Evolutionary conservation across 2,113 vertebrate species (phyloP).

Genomic region (Origma solitaria): DNA sequence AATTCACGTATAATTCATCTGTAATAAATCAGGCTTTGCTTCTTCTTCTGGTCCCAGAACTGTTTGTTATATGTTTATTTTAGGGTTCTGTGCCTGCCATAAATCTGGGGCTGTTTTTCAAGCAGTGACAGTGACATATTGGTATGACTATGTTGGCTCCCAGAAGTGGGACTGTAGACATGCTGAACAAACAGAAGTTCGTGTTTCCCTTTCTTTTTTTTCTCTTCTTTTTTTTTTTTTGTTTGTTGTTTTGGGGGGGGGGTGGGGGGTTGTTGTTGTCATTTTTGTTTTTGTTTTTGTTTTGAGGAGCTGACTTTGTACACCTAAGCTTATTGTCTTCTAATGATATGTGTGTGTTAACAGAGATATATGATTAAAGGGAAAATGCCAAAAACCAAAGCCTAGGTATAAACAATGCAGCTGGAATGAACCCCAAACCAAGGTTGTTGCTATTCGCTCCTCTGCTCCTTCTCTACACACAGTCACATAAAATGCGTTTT

Average conservation of each 20-base stretch:
- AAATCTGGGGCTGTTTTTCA: conserved; percentile 29
- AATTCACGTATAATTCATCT: not conserved
- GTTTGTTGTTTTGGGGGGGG: no score
- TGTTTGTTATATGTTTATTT: conserved; percentile 24
- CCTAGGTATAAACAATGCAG: not conserved
- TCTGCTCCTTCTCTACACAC: not conserved
- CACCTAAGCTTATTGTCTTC: not conserved
- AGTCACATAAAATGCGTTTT: not conserved
- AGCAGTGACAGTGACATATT: not conserved
- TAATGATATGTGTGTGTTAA: not conserved
- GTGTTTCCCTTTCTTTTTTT: not conserved
- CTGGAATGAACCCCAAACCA: not conserved
- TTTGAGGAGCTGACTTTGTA: not conserved
- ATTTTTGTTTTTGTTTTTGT: no score
- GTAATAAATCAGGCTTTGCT: conserved; percentile 4
- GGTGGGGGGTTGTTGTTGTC: no score
- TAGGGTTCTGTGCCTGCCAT: not conserved
- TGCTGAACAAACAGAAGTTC: not conserved
- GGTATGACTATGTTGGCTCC: not conserved
- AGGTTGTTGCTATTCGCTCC: not conserved
- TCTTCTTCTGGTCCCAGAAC: not conserved
- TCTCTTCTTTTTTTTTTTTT: not conserved
- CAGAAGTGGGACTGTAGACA: not conserved
- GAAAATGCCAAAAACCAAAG: not conserved
- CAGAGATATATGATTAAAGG: not conserved